Base-by-base conservation (phyloP, 1,140 invertebrate species). In the Drosophila kikkawai region DNA sequence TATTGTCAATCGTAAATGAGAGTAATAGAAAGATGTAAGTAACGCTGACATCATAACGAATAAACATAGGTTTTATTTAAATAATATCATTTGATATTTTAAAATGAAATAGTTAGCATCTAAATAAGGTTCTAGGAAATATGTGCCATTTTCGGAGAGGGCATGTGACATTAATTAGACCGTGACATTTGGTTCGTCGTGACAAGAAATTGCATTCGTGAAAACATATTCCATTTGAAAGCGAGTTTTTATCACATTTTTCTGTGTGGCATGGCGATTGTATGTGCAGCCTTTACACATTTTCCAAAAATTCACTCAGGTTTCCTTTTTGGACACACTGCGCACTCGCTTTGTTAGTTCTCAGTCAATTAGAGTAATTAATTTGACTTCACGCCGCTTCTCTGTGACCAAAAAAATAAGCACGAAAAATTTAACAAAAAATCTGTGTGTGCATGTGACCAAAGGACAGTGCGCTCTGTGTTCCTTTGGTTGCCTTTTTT, bases 341-440 rank as follows among this genome's bases (percentile, higher is more conserved):
- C 48, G 39, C 45, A 68, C 64, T 69, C 59, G 79, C 58, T 78
- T 78, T 67, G 80, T 82, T 75, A 68, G 75, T 56, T 75, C n/a
- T 74, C 74, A 82, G 75, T 82, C 80, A 82, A 82, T 82, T 82
- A 82, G 80, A 79, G 68, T 82, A 82, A 82, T 82, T 82, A 82
- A 82, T 79, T 82, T 75, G 74, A 74, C 51, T 63, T 82, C 61
- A 63, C 61, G 69, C 48, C 60, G 53, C 37, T 17, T 34, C 66
- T 48, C 57, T 81, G 61, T 53, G 48, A 37, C 69, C 45, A 56
- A 22, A 67, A 45, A 59, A 51, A 56, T 6, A 15, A 60, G 34
- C 12, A 19, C 5, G 6, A n/a, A 64, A 56, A 65, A 51, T 47
- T 17, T 6, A 39, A 39, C n/a, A 15, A 60, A 65, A 60, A 59